phyloP scores from a whole-genome alignment of 1,140 invertebrate genomes.

The Spodoptera frugiperda region DNA sequence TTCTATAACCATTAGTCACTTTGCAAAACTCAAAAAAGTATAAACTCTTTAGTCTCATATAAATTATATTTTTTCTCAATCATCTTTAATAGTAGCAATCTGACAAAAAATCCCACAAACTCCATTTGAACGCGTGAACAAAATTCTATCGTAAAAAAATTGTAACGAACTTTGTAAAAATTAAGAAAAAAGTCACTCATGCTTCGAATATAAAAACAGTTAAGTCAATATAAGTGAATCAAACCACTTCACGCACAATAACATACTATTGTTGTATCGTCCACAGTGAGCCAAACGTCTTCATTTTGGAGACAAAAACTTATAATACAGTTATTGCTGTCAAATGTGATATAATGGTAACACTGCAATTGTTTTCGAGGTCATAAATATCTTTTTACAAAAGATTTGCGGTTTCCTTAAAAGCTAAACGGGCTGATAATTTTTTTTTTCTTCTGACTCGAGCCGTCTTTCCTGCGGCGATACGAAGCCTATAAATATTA shows the following conservation, averaged over 20 bases:
- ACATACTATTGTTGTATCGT: conserved; percentile 60
- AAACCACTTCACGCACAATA: conserved; percentile 54
- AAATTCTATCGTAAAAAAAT: conserved; percentile 9
- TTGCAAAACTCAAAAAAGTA: no score
- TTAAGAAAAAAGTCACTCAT: conserved; percentile 19
- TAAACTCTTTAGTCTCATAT: no score
- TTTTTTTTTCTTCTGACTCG: conserved; percentile 74
- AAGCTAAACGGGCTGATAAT: conserved; percentile 84
- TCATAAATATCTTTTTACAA: conserved; percentile 84
- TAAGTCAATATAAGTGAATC: conserved; percentile 45
- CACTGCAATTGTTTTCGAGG: conserved; percentile 81
- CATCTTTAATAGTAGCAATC: no score
- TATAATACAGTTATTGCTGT: conserved; percentile 82
- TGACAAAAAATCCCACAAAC: neutral
- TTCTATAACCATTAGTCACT: neutral
- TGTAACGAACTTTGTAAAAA: conserved; percentile 30
- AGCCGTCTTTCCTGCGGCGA: conserved; percentile 79
- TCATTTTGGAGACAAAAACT: conserved; percentile 72
- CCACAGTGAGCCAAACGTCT: conserved; percentile 72
- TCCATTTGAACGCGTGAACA: neutral
- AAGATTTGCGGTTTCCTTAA: conserved; percentile 85
- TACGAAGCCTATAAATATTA: conserved; percentile 84
- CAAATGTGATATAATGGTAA: conserved; percentile 83
- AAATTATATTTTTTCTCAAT: no score
- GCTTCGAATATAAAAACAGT: conserved; percentile 25